A percentile compares a stretch with the other conserved stretches of the same genome.
Conservation (phyloP, 2,888 invertebrate genomes). For the Athalia cordata region DNA sequence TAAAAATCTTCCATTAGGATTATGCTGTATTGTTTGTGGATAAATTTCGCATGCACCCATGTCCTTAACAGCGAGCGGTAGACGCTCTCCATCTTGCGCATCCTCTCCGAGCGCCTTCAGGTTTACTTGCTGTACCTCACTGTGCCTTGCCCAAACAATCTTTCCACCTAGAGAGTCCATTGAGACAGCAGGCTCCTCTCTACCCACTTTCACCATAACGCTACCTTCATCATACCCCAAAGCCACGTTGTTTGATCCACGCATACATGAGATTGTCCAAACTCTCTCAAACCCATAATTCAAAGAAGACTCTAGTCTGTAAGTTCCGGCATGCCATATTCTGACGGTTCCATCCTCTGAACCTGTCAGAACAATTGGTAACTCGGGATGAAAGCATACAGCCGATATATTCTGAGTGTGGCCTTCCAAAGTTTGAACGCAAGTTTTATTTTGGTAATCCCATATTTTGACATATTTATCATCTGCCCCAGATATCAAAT, state of each 20-base stretch:
- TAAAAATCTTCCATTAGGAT: constrained; percentile 95
- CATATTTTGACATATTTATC: constrained; percentile 98
- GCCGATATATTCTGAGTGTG: constrained; percentile 97
- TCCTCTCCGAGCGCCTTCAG: constrained; percentile 89
- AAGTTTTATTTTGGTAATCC: constrained; percentile 99
- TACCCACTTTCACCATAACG: constrained; percentile 95
- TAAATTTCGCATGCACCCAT: constrained; percentile 99
- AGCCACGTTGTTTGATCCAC: constrained; percentile 97
- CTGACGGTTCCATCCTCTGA: constrained; percentile 98
- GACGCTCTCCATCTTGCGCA: constrained; percentile 72
- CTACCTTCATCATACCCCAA: constrained; percentile 98
- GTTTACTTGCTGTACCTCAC: constrained; percentile 98
- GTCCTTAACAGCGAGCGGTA: constrained; percentile 96
- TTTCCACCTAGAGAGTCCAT: constrained; percentile 99
- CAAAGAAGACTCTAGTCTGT: constrained; percentile 95
- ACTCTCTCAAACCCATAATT: constrained; percentile 99
- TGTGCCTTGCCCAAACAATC: constrained; percentile 99
- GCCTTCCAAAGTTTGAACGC: constrained; percentile 98
- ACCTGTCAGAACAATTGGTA: constrained; percentile 97
- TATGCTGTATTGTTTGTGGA: constrained; percentile 98
- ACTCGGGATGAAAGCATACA: constrained; percentile 98
- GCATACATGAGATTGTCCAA: constrained; percentile 96
- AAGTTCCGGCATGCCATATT: constrained; percentile 99
- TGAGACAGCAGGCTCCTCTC: constrained; percentile 99
- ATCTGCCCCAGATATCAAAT: constrained; percentile 98